These are phyloP conservation scores for Odontomyia ornata DNA, from an alignment of 2,888 invertebrate genomes.

Conservation along the genomic window DNA sequence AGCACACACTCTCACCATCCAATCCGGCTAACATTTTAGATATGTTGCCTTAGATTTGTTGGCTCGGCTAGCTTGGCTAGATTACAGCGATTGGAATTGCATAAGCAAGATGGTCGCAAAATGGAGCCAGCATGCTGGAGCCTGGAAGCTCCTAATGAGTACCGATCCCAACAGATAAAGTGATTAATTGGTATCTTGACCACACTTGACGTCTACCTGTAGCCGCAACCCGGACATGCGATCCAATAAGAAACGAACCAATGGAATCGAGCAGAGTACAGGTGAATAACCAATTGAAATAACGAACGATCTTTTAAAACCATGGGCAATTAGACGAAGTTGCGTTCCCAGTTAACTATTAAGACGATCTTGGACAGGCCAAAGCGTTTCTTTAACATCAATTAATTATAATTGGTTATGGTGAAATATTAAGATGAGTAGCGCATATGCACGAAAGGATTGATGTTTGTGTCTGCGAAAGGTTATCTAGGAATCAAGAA, in stretches of 20 bases:
- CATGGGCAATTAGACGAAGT: slow-evolving; percentile 26
- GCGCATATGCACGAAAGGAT: not conserved
- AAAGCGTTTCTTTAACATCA: slow-evolving; percentile 31
- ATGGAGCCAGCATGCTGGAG: slow-evolving; percentile 7
- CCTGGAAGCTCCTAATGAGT: slow-evolving; percentile 42
- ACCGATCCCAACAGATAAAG: slow-evolving; percentile 41
- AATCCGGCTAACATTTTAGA: not conserved
- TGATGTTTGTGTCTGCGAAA: too few relatives aligned
- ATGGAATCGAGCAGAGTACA: slow-evolving; percentile 4
- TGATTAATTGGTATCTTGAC: slow-evolving; percentile 43
- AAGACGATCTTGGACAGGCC: slow-evolving; percentile 6
- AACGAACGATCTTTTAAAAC: slow-evolving; percentile 32
- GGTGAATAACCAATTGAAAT: slow-evolving; percentile 42
- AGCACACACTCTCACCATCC: not conserved
- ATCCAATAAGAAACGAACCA: slow-evolving; percentile 14
- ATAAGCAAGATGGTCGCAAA: slow-evolving; percentile 20
- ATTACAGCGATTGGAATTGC: slow-evolving; percentile 23
- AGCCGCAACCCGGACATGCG: slow-evolving; percentile 16
- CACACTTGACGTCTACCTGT: slow-evolving; percentile 40
- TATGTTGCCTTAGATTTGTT: slow-evolving; percentile 2
- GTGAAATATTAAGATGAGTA: slow-evolving; percentile 33
- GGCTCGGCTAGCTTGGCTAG: not conserved
- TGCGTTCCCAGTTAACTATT: slow-evolving; percentile 21
- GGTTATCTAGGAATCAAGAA: too few relatives aligned
- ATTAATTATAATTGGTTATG: slow-evolving; percentile 30